Conservation (phyloP, 1,140 invertebrate genomes). For the Planococcus citri region DNA sequence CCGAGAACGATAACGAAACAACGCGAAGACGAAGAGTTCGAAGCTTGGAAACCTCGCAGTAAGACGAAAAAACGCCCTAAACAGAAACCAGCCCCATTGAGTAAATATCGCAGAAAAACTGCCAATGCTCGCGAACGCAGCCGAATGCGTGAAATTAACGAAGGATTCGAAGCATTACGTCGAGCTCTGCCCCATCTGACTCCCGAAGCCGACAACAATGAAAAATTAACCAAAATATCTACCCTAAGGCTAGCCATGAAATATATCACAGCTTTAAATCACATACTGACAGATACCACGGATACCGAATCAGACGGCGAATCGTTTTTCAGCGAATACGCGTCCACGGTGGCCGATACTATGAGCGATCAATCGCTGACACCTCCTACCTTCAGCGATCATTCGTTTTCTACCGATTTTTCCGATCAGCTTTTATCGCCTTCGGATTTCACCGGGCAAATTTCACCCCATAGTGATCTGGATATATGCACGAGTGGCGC, state of each 20-base stretch:
- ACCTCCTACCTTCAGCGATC: conserved; percentile 14
- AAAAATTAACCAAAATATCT: conserved; percentile 49
- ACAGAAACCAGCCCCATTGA: conserved; percentile 62
- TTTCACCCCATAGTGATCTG: neutral
- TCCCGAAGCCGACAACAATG: conserved; percentile 27
- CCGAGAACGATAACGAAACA: conserved; percentile 26
- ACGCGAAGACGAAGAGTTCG: conserved; percentile 25
- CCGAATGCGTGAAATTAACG: conserved; percentile 78
- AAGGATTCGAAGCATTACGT: conserved; percentile 67
- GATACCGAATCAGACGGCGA: conserved; percentile 24
- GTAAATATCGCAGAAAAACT: conserved; percentile 65
- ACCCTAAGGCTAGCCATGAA: conserved; percentile 48
- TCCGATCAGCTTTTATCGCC: conserved; percentile 20
- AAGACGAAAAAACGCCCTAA: conserved; percentile 39
- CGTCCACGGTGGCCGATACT: conserved; percentile 21
- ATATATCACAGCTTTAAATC: conserved; percentile 46
- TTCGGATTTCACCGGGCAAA: conserved; percentile 21
- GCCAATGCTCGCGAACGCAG: conserved; percentile 75
- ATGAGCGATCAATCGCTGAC: conserved; percentile 3
- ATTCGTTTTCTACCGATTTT: conserved; percentile 21
- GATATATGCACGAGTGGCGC: neutral
- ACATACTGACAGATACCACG: conserved; percentile 26
- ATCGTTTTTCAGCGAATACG: conserved; percentile 24
- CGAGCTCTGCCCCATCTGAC: conserved; percentile 49
- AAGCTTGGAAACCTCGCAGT: conserved; percentile 26